These are phyloP conservation scores for Chaetorhynchus papuensis DNA, from an alignment of 2,113 vertebrate species.

Conservation along the genomic window DNA sequence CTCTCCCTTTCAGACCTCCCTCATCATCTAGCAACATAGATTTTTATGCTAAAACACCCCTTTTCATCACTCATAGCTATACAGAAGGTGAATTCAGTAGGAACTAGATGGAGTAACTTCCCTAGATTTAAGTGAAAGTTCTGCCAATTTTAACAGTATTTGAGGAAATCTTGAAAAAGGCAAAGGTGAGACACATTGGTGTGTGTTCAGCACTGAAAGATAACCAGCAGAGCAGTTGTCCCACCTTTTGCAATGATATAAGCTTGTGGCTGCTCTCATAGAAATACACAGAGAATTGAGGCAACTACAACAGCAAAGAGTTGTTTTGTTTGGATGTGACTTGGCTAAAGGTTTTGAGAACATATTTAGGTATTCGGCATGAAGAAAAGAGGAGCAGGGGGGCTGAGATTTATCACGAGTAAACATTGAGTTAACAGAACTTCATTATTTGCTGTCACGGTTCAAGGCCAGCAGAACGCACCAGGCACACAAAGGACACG, in stretches of 20 bases:
- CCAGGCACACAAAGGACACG: not conserved
- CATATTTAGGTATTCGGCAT: not conserved
- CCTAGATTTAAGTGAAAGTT: not conserved
- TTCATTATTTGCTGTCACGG: conserved; percentile 1
- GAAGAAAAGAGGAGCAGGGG: not conserved
- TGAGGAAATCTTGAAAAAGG: not conserved
- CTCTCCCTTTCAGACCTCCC: not conserved
- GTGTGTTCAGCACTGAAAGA: not conserved
- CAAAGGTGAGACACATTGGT: not conserved
- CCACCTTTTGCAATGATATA: not conserved
- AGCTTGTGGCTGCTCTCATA: not conserved
- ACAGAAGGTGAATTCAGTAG: not conserved
- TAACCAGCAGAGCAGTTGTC: not conserved
- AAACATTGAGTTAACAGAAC: conserved; percentile 30
- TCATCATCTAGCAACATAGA: not conserved
- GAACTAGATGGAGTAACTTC: not conserved
- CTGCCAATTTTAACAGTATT: not conserved
- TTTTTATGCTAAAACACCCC: not conserved
- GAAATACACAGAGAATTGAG: not conserved
- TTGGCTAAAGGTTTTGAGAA: not conserved
- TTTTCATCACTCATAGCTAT: not conserved
- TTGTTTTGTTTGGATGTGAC: not conserved
- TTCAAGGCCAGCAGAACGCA: conserved; percentile 30
- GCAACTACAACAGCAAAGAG: not conserved
- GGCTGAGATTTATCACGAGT: conserved; percentile 9